Evolutionary conservation across 2,113 vertebrate species (phyloP), one percentile per base, ranked within the genome.

Genomic region (Zeus faber): DNA sequence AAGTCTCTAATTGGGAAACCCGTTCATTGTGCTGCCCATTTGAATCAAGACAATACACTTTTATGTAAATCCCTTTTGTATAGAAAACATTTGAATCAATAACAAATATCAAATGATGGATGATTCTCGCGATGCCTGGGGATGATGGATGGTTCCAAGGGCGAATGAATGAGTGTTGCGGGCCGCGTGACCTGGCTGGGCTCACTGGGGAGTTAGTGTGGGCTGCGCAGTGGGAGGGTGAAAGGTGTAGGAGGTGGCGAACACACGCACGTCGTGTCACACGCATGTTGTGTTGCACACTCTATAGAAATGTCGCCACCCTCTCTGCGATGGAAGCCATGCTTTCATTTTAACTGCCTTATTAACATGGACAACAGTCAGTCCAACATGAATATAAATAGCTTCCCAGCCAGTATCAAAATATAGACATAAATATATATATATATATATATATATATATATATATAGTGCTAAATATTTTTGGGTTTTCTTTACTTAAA

Each of bases 231-330:
- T 75, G 17, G 76, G 84, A 81, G 72, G 82, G 78, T 81, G 84
- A 81, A 76, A 83, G 76, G 71, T 74, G 82, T 82, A 57, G 81
- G 79, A 82, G 77, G 79, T 62, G 80, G 55, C 71, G 39, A 58
- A 18, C 21, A 73, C 72, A 77, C 78, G 69, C 70, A 70, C 77
- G 74, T 62, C 26, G 41, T 79, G 78, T 83, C 84, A 80, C 72
- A 63, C 70, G n/a, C n/a, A n/a, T n/a, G n/a, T n/a, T n/a, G n/a
- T n/a, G n/a, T n/a, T n/a, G n/a, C n/a, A 70, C 67, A 65, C 31
- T 43, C 67, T 48, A 70, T 18, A 35, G 56, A 80, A 59, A 79
- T 70, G 70, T 67, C 80, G 58, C 65, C 55, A 62, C 31, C 57
- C 51, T 67, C 49, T 58, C 26, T n/a, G n/a, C n/a, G n/a, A n/a